Conservation (phyloP, 2,888 invertebrate genomes). For the Alitta virens region DNA sequence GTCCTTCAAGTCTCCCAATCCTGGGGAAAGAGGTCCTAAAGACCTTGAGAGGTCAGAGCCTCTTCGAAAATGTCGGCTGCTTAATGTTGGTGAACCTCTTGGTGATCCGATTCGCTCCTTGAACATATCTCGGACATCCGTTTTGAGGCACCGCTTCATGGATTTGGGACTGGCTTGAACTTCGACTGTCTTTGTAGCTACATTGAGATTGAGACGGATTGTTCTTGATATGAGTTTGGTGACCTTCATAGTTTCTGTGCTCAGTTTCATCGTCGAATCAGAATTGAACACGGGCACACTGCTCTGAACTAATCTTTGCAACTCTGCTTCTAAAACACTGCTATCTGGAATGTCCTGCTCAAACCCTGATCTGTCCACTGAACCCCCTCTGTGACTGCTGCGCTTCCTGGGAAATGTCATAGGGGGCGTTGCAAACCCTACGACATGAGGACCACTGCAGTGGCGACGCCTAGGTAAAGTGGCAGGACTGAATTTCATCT, state of each 20-base stretch:
- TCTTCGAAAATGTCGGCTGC: not conserved
- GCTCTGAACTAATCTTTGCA: too few species aligned
- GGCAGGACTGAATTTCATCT: too few species aligned
- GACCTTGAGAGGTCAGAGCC: not conserved
- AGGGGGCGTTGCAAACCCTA: too few species aligned
- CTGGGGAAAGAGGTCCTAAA: not conserved
- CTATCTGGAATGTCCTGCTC: too few species aligned
- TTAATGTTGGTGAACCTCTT: not conserved
- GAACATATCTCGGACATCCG: not conserved
- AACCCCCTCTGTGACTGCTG: too few species aligned
- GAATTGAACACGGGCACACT: too few species aligned
- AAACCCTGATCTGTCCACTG: too few species aligned
- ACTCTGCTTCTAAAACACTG: too few species aligned
- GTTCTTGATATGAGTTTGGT: slow-evolving; percentile 7
- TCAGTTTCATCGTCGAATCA: not conserved
- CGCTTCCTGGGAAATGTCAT: too few species aligned
- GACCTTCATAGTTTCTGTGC: not conserved
- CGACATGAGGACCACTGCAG: not conserved
- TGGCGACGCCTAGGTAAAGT: not conserved
- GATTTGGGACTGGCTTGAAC: not conserved
- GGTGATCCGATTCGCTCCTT: not conserved
- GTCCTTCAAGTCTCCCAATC: not conserved
- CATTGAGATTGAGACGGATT: slow-evolving; percentile 5
- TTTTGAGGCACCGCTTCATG: not conserved
- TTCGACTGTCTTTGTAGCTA: not conserved